Evolutionary conservation across 2,888 invertebrate genomes (phyloP).

Genomic region (Pasiphila rectangulata): DNA sequence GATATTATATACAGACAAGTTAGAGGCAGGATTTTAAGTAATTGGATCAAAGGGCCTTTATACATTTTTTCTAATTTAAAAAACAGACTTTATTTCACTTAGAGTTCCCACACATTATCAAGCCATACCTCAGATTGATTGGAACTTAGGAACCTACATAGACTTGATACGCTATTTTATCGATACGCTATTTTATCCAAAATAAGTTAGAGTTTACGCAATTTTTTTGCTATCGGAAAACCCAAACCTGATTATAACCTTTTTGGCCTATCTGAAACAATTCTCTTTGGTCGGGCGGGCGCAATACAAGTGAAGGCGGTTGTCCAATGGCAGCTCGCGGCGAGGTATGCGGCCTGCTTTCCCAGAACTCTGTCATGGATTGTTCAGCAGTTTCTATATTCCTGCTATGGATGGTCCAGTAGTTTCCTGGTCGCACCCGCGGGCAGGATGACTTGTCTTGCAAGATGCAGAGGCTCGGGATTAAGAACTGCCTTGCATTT

Average conservation of each 20-base stretch:
- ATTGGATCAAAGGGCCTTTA: too few species aligned
- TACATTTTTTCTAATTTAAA: too few species aligned
- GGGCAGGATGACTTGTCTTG: constrained; percentile 47
- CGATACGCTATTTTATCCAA: too few species aligned
- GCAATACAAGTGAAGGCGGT: constrained; percentile 39
- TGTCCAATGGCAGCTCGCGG: constrained; percentile 57
- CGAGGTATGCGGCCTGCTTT: constrained; percentile 77
- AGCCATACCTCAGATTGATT: too few species aligned
- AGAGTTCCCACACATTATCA: too few species aligned
- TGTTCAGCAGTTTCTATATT: constrained; percentile 11
- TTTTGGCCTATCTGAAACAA: constrained; percentile 25
- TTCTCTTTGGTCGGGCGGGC: constrained; percentile 53
- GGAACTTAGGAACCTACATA: too few species aligned
- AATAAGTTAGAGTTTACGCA: too few species aligned
- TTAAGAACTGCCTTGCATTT: background rate
- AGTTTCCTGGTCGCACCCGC: constrained; percentile 35
- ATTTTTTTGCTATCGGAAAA: too few species aligned
- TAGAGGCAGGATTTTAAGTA: too few species aligned
- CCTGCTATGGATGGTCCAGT: constrained; percentile 31
- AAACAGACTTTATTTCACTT: too few species aligned
- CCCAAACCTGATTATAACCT: constrained; percentile 15
- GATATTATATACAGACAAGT: too few species aligned
- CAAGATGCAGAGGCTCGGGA: constrained; percentile 12
- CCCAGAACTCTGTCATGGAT: constrained; percentile 57
- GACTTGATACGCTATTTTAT: too few species aligned